These are phyloP conservation scores for Ganaspis sp. DNA, from an alignment of 1,140 invertebrate species.

Conservation along the genomic window DNA sequence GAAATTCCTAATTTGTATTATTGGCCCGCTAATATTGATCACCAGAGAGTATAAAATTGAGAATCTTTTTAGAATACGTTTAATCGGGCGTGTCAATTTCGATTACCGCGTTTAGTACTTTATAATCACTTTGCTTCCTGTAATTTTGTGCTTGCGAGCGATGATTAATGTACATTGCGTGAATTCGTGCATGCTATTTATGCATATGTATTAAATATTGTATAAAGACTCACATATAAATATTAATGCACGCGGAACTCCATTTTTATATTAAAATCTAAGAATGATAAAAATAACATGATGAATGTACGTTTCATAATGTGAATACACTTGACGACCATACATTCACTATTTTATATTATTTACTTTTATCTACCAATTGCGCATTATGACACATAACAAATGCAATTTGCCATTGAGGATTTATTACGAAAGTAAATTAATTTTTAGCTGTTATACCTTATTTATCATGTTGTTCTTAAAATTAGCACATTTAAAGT, in stretches of 20 bases:
- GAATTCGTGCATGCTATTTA: constrained; percentile 38
- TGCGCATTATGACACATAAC: neutral
- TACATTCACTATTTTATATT: neutral
- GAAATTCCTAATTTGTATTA: too few species aligned
- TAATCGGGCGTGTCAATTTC: constrained; percentile 10
- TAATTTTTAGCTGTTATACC: too few species aligned
- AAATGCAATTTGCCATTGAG: neutral
- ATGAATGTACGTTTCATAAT: neutral
- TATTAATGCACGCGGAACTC: constrained; percentile 31
- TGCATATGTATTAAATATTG: constrained; percentile 22
- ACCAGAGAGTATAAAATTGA: neutral
- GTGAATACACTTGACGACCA: neutral
- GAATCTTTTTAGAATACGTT: neutral
- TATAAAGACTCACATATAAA: constrained; percentile 34
- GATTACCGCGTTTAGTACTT: constrained; percentile 27
- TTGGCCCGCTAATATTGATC: neutral
- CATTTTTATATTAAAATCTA: constrained; percentile 43
- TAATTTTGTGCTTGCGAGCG: constrained; percentile 51
- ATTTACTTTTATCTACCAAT: neutral
- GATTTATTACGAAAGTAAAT: too few species aligned
- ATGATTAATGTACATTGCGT: constrained; percentile 58
- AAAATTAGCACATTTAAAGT: too few species aligned
- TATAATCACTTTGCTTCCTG: constrained; percentile 45
- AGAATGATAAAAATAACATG: neutral
- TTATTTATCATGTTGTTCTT: too few species aligned